Evolutionary conservation across 2,888 invertebrate species (phyloP).

Genomic region (Ditula angustiorana): DNA sequence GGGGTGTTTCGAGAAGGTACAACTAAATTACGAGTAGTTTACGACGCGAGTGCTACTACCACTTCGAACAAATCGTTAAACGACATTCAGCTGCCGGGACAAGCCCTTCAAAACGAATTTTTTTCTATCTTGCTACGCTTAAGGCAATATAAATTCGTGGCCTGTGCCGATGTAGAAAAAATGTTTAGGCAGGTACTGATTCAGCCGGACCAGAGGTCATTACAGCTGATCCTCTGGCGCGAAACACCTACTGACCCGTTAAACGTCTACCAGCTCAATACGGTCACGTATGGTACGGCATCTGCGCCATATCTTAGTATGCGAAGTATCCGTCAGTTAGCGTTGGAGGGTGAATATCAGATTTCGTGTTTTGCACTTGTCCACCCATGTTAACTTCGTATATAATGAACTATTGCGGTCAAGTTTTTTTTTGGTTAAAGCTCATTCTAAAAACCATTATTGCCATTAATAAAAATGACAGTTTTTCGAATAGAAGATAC

Average conservation of each 20-base stretch:
- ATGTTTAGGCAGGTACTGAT: not conserved
- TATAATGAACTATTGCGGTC: too few species aligned
- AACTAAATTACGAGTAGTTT: not conserved
- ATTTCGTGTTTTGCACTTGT: too few species aligned
- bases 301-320: not conserved
- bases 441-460: too few species aligned
- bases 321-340: not conserved
- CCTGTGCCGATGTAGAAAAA: too few species aligned
- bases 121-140: slow-evolving; percentile 33
- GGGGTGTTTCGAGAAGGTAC: not conserved
- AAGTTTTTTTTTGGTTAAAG: too few species aligned
- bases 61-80: slow-evolving; percentile 20
- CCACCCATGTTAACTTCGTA: too few species aligned
- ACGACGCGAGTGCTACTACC: not conserved
- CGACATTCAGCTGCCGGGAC: not conserved
- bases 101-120: not conserved
- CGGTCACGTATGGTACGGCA: not conserved
- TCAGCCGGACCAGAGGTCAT: not conserved
- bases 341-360: too few species aligned
- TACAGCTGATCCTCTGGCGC: slow-evolving; percentile 6
- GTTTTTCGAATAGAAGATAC: too few species aligned
- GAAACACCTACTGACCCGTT: not conserved
- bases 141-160: slow-evolving; percentile 37
- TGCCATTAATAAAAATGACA: too few species aligned
- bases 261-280: slow-evolving; percentile 1